phyloP scores from a whole-genome alignment of 2,888 invertebrate genomes.

The Drosophila fulvimacula region DNA sequence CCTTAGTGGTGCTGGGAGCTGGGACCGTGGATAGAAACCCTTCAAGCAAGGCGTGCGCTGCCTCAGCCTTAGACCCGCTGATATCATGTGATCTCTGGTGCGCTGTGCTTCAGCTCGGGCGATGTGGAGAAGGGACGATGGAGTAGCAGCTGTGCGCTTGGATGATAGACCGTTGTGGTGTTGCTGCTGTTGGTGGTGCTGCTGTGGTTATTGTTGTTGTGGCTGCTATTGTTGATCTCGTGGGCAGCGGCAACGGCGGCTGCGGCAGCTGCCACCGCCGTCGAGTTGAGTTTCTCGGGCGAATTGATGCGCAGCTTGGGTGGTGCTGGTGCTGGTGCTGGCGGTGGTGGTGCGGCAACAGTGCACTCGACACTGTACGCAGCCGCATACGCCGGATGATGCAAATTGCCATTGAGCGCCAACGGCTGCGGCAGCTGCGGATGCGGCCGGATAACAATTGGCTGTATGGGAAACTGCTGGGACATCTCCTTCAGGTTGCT shows the following conservation, averaged over 20 bases:
- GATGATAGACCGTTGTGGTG: constrained; percentile 78
- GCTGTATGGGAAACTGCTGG: constrained; percentile 84
- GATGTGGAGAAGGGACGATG: constrained; percentile 85
- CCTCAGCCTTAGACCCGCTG: constrained; percentile 59
- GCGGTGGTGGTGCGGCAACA: constrained; percentile 43
- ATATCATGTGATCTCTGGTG: constrained; percentile 84
- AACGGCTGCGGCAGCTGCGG: constrained; percentile 83
- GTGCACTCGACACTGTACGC: constrained; percentile 74
- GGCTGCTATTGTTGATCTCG: constrained; percentile 8
- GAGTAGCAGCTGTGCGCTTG: constrained; percentile 77
- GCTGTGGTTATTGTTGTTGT: constrained; percentile 46
- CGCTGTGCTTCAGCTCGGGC: constrained; percentile 82
- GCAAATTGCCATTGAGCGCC: constrained; percentile 81
- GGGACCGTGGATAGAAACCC: constrained; percentile 43
- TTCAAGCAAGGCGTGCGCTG: constrained; percentile 25
- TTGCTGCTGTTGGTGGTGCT: constrained; percentile 40
- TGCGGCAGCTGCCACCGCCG: constrained; percentile 70
- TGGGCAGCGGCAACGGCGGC: constrained; percentile 52
- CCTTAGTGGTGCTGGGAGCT: constrained; percentile 49
- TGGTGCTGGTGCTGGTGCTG: constrained; percentile 53
- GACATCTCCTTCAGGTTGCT: constrained; percentile 84
- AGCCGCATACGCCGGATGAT: constrained; percentile 77
- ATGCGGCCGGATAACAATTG: constrained; percentile 84
- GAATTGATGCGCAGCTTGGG: constrained; percentile 85
- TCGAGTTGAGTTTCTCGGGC: constrained; percentile 84